Evolutionary conservation across 2,113 vertebrate species (phyloP), one percentile per base, ranked within the genome.

Genomic region (Oryzias woworae): DNA sequence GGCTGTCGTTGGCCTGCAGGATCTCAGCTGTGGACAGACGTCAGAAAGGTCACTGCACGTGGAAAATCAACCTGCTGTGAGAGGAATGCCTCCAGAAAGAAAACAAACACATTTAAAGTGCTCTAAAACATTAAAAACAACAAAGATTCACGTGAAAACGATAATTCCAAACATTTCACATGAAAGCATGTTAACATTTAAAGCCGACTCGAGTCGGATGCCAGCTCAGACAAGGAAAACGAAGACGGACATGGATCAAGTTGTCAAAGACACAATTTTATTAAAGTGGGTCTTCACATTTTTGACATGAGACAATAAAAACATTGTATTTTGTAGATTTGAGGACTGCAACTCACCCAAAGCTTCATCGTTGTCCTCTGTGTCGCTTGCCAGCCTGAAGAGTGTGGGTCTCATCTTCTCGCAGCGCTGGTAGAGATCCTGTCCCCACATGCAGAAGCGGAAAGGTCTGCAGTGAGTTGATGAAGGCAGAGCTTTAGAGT

Each of bases 361-460:
- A 58, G 97, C 97, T 81, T 98, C 97, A 7, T 99, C 97, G 0
- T 98, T 98, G 91, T 99, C 97, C 71, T 99, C 97, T 1, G 97
- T 99, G 81, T 99, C 97, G 53, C 97, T 99, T 50, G 97, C 97
- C 5, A 99, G 91, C 43, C 96, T 91, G 88, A 99, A 99, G 7
- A 99, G 93, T 0, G 96, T 98, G 4, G 97, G 97, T 58, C 97
- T 94, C 97, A 99, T 96, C 76, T 96, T 96, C 87, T 99, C 97
- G 17, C 97, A 98, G 82, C 96, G 95, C 83, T 98, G 95, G 85
- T 97, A 98, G 70, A 98, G 75, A 62, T 98, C 97, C 97, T 99
- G 86, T 14, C 54, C 48, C 64, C 44, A 75, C 52, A 58, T 5
- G 14, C 52, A 61, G 36, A 76, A 20, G 72, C 4, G 4, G n/a